Evolutionary conservation across 2,888 invertebrate species (phyloP).

Genomic region (Autographa gamma): DNA sequence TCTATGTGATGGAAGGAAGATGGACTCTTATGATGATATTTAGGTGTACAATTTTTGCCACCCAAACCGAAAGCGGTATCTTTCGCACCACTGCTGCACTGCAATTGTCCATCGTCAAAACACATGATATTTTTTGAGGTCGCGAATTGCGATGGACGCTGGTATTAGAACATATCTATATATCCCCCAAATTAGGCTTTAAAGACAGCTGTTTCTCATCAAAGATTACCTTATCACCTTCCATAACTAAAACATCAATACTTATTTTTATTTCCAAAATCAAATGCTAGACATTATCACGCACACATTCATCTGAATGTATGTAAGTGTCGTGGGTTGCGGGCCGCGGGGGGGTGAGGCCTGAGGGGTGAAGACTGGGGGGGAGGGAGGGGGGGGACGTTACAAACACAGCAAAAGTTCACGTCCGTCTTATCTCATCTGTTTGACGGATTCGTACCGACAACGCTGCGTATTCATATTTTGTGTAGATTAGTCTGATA

Average conservation of each 20-base stretch:
- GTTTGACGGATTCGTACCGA: constrained; percentile 87
- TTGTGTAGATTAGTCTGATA: constrained; percentile 69
- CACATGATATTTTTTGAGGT: no score
- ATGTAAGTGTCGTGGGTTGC: constrained; percentile 61
- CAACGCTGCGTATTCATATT: constrained; percentile 86
- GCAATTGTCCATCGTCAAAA: no score
- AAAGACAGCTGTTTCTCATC: not conserved
- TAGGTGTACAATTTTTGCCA: no score
- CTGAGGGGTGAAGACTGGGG: constrained; percentile 48
- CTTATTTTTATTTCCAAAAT: constrained; percentile 52
- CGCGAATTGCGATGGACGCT: no score
- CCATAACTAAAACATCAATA: constrained; percentile 9
- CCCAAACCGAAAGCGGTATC: no score
- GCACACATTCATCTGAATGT: constrained; percentile 56
- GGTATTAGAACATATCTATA: not conserved
- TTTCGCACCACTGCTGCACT: no score
- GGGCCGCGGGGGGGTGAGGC: constrained; percentile 45
- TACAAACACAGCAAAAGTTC: constrained; percentile 83
- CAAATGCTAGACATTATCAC: constrained; percentile 53
- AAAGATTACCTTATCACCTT: not conserved
- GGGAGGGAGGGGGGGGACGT: constrained; percentile 61
- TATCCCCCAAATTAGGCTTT: not conserved
- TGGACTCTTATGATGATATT: no score
- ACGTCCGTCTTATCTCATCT: constrained; percentile 85
- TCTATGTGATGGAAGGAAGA: no score